Evolutionary conservation across 2,888 invertebrate species (phyloP), one percentile per base, ranked within the genome.

Genomic region (Drosophila borealis): DNA sequence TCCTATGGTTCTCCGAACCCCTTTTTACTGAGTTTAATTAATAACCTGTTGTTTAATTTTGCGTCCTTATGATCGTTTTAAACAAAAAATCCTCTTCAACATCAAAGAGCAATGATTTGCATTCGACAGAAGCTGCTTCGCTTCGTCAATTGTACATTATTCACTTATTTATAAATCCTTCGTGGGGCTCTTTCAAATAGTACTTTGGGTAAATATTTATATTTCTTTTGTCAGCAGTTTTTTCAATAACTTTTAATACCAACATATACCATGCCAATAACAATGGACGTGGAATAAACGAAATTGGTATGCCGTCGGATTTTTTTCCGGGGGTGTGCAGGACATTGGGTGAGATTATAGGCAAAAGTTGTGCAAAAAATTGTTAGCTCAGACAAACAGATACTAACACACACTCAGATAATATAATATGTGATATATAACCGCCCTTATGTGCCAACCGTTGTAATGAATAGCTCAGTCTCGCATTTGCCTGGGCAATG

Each of bases 221-320:
- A 81, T 73, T 87, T 89, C 90, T 90, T 91, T 91, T 90, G 90
- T 90, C 91, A 90, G 91, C 91, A 82, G 49, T 85, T 84, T 88
- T 90, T 89, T 80, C 88, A 83, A 83, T 88, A 80, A 85, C 81
- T 79, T 89, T 87, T 80, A 81, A 89, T 87, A 80, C 80, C 76
- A 70, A 72, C 75, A 86, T 86, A 85, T 87, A 86, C 84, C 80
- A 87, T 66, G 64, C 55, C 64, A 65, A 61, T 70, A 82, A 90
- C 86, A 89, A 86, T 80, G 76, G 74, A 64, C 67, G 70, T 55
- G 70, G 36, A 84, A 76, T 76, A 70, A 74, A 70, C 69, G 34
- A 81, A 82, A 84, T 84, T 78, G 81, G 77, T 68, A 74, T 65
- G 72, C 74, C 51, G 69, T 56, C 51, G 55, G 51, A 8, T 29